These are phyloP conservation scores for Horisme vitalbata DNA, from an alignment of 2,888 invertebrate genomes.

Conservation along the genomic window DNA sequence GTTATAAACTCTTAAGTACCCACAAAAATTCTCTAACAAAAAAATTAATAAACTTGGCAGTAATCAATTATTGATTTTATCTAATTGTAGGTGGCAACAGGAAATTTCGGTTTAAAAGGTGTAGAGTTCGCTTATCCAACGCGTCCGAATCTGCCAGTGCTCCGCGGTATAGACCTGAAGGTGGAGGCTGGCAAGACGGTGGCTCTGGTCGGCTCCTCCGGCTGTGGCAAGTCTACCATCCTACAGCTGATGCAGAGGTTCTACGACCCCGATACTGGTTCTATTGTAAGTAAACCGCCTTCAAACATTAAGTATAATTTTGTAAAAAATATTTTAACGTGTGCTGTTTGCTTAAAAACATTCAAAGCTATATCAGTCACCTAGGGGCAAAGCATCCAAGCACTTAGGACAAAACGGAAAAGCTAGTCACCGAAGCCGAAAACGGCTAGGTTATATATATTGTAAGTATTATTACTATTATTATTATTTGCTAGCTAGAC, in stretches of 20 bases:
- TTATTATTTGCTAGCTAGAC: no score
- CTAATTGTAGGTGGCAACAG: constrained; percentile 78
- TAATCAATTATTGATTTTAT: neutral
- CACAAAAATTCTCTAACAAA: no score
- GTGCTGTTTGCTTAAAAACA: no score
- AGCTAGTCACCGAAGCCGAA: no score
- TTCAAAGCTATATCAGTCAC: no score
- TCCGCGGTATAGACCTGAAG: constrained; percentile 87
- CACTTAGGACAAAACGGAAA: no score
- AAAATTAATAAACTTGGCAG: neutral
- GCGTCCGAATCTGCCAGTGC: constrained; percentile 86
- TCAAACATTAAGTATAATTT: no score
- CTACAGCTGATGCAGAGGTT: constrained; percentile 90
- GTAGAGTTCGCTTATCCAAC: constrained; percentile 92
- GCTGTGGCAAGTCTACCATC: constrained; percentile 92
- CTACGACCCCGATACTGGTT: constrained; percentile 88
- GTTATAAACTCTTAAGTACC: no score
- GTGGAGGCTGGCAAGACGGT: constrained; percentile 88
- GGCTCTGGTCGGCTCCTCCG: constrained; percentile 88
- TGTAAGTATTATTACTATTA: no score
- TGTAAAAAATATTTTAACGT: no score
- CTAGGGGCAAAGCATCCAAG: no score
- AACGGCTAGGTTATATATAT: no score
- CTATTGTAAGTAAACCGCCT: constrained; percentile 48
- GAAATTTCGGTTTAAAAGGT: constrained; percentile 86